Evolutionary conservation across 2,113 vertebrate genomes (phyloP).

Genomic region (Xiphorhynchus elegans): DNA sequence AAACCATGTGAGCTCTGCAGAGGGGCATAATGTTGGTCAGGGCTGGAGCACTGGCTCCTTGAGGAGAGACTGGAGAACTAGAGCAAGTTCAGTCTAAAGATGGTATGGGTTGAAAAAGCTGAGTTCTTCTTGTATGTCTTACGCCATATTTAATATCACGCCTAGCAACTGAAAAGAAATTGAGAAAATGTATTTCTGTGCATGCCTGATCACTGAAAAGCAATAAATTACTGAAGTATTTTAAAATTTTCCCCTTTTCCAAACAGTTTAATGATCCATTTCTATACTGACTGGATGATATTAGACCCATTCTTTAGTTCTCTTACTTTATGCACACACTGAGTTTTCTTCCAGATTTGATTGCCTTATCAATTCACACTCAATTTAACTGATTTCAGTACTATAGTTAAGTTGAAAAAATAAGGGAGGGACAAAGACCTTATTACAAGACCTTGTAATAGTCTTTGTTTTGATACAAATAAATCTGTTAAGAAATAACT

Average conservation of each 20-base stretch:
- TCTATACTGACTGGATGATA: neutral
- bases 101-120: neutral
- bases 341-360: neutral
- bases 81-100: neutral
- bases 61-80: neutral
- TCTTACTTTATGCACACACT: neutral
- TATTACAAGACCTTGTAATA: too few relatives aligned
- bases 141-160: neutral
- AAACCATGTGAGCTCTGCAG: neutral
- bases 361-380: neutral
- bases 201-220: neutral
- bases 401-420: neutral
- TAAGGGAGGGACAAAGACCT: too few relatives aligned
- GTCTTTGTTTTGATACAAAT: neutral
- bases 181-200: neutral
- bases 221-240: neutral
- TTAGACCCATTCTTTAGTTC: neutral
- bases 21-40: fast-evolving
- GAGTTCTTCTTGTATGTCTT: neutral
- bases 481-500: neutral
- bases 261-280: neutral
- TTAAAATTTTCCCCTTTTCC: neutral
- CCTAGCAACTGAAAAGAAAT: neutral
- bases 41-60: neutral
- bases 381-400: neutral